A percentile compares a stretch with the other conserved stretches of the same genome.
Conservation (phyloP, 2,797 vertebrate species). For the Diplodus sargus region DNA sequence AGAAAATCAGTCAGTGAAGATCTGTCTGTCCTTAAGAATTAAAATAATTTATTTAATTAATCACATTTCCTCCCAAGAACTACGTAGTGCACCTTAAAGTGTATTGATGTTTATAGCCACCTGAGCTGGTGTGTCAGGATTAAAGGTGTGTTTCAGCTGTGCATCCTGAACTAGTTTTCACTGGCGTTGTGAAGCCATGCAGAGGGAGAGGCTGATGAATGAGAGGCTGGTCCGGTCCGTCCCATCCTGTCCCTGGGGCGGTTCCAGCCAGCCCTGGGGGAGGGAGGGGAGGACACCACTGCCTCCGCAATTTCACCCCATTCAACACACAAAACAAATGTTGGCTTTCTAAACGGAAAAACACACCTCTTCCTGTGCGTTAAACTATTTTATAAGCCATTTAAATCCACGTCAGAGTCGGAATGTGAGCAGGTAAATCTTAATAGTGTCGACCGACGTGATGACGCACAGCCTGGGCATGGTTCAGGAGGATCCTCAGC, state of each 20-base stretch:
- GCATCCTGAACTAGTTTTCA: slow-evolving; percentile 32
- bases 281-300: slow-evolving; percentile 70
- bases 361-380: slow-evolving; percentile 35
- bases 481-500: slow-evolving; percentile 22
- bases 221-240: slow-evolving; percentile 61
- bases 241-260: slow-evolving; percentile 74
- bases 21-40: too few species aligned
- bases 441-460: slow-evolving; percentile 6
- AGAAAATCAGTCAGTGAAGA: too few species aligned
- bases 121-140: neutral
- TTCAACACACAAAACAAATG: slow-evolving; percentile 69
- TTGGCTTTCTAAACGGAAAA: slow-evolving; percentile 21
- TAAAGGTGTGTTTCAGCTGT: neutral
- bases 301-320: slow-evolving; percentile 69
- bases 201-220: slow-evolving; percentile 65
- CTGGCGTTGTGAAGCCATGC: slow-evolving; percentile 35
- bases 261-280: slow-evolving; percentile 68
- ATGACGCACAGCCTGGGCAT: slow-evolving; percentile 25
- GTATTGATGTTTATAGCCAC: neutral
- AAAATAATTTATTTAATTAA: too few species aligned
- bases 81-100: neutral
- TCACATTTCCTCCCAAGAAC: too few species aligned
- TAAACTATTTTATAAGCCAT: slow-evolving; percentile 22
- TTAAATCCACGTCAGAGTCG: slow-evolving; percentile 10
- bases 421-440: slow-evolving; percentile 7